Percentiles rank a stretch among this genome's conserved stretches.
Conservation (phyloP, 2,797 vertebrate genomes). For the Arnoldichthys spilopterus region DNA sequence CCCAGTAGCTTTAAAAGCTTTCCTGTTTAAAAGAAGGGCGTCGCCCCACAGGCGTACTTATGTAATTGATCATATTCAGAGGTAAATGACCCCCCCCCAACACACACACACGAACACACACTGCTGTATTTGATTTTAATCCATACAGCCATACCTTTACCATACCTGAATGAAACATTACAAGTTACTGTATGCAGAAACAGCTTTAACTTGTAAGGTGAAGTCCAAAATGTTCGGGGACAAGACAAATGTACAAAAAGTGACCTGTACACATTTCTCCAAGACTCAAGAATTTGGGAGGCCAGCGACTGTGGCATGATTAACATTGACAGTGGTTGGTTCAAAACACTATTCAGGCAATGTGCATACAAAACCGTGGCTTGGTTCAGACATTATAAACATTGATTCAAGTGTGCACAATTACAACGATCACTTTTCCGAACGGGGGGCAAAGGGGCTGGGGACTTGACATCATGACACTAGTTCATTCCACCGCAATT, state of each 20-base stretch:
- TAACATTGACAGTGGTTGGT: conserved; percentile 59
- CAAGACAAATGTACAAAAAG: conserved; percentile 63
- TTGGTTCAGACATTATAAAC: conserved; percentile 64
- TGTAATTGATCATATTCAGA: too few species aligned
- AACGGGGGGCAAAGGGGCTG: conserved; percentile 41
- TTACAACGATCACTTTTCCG: conserved; percentile 62
- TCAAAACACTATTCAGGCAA: conserved; percentile 63
- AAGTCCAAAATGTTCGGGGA: conserved; percentile 61
- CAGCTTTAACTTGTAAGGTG: conserved; percentile 60
- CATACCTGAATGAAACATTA: conserved; percentile 65
- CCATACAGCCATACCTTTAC: conserved; percentile 62
- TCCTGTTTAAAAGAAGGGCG: not conserved
- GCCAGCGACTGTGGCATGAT: conserved; percentile 57
- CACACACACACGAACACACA: conserved; percentile 32
- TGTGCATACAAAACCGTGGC: conserved; percentile 64
- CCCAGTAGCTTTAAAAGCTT: not conserved
- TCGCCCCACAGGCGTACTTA: too few species aligned
- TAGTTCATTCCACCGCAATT: conserved; percentile 61
- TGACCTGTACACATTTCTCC: conserved; percentile 62
- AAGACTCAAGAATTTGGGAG: conserved; percentile 57
- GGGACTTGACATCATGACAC: conserved; percentile 63
- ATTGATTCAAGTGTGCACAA: conserved; percentile 62
- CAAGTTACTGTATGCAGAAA: conserved; percentile 61
- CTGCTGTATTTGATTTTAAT: conserved; percentile 61
- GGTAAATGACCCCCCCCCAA: too few species aligned